Evolutionary conservation across 2,888 invertebrate genomes (phyloP).

Genomic region (Sipunculus nudus): DNA sequence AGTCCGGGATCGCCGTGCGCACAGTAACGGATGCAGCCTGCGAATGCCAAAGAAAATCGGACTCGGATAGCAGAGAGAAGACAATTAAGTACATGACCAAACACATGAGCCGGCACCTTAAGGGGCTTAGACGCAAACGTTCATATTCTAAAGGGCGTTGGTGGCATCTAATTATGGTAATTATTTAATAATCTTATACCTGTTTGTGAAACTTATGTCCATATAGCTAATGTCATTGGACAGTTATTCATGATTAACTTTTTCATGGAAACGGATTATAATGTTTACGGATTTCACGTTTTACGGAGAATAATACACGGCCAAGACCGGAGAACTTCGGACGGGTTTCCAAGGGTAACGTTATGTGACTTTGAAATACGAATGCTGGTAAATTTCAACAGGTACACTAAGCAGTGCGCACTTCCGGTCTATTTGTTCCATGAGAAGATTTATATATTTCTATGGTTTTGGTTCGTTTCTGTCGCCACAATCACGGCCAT

Average conservation of each 20-base stretch:
- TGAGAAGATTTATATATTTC: slow-evolving; percentile 66
- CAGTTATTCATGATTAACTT: slow-evolving; percentile 68
- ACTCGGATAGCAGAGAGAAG: slow-evolving; percentile 37
- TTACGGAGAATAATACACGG: slow-evolving; percentile 66
- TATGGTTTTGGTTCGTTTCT: slow-evolving; percentile 69
- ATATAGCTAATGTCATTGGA: slow-evolving; percentile 67
- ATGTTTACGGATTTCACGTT: slow-evolving; percentile 67
- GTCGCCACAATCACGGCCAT: slow-evolving; percentile 63
- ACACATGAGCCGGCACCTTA: slow-evolving; percentile 66
- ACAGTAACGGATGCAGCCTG: slow-evolving; percentile 38
- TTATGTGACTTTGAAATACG: too few relatives aligned
- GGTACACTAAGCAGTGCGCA: slow-evolving; percentile 65
- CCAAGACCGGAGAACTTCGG: slow-evolving; percentile 59
- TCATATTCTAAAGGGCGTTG: too few relatives aligned
- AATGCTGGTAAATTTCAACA: too few relatives aligned
- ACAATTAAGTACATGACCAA: slow-evolving; percentile 55
- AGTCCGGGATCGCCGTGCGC: slow-evolving; percentile 31
- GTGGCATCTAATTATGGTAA: too few relatives aligned
- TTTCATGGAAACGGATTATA: slow-evolving; percentile 67
- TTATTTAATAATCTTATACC: slow-evolving; percentile 68
- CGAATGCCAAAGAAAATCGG: slow-evolving; percentile 26
- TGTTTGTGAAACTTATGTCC: slow-evolving; percentile 64
- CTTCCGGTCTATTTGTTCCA: slow-evolving; percentile 46
- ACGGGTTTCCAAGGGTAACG: slow-evolving; percentile 65
- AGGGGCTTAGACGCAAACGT: slow-evolving; percentile 63